phyloP scores from a whole-genome alignment of 2,797 vertebrate species.

The Pipistrellus pygmaeus region DNA sequence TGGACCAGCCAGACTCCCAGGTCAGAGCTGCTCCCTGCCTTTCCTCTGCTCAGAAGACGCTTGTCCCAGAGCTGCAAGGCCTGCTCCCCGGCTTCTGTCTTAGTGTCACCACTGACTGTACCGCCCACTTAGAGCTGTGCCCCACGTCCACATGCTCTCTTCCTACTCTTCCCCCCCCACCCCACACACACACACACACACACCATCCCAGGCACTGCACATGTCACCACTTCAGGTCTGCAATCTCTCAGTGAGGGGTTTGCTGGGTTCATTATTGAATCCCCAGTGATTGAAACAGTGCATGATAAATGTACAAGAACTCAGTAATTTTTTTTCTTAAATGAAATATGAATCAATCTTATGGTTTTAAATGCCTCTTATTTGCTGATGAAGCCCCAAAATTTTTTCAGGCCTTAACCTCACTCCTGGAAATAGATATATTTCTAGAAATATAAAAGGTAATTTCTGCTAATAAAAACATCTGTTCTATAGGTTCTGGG shows the following conservation, averaged over 20 bases:
- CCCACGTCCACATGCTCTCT: background rate
- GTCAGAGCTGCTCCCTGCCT: background rate
- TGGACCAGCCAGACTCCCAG: background rate
- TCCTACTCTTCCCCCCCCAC: background rate
- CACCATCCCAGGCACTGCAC: background rate
- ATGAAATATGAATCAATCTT: background rate
- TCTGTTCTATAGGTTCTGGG: background rate
- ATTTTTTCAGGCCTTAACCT: slow-evolving; percentile 1
- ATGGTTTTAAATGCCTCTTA: background rate
- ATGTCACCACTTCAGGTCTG: no score
- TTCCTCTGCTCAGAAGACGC: background rate
- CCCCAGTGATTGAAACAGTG: background rate
- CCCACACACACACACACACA: background rate
- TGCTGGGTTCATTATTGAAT: background rate
- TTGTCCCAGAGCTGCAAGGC: background rate
- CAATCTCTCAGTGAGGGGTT: background rate
- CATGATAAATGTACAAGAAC: background rate
- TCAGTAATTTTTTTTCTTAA: background rate
- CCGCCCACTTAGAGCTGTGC: background rate
- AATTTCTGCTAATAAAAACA: slow-evolving; percentile 16
- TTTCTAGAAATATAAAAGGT: background rate
- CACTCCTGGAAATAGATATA: background rate
- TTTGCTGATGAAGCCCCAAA: background rate
- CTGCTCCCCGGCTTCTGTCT: background rate
- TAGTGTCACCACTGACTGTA: background rate